Evolutionary conservation across 1,140 invertebrate genomes (phyloP).

Genomic region (Neodiprion fabricii): DNA sequence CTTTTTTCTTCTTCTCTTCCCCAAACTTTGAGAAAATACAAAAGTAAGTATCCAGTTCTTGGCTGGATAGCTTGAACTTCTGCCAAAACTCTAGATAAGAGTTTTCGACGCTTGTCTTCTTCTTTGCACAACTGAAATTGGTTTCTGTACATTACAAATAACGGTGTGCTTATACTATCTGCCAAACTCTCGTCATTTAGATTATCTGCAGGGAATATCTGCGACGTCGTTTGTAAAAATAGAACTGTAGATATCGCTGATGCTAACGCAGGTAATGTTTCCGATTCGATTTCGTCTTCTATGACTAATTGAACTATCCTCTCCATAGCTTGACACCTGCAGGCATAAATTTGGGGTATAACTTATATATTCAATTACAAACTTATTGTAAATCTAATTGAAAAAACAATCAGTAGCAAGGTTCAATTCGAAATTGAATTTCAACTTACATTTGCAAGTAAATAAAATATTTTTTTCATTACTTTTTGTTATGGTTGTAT

Average conservation of each 20-base stretch:
- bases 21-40: conserved; percentile 87
- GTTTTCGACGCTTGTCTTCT: conserved; percentile 79
- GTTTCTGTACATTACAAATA: conserved; percentile 83
- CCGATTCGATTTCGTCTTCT: conserved; percentile 70
- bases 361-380: conserved; percentile 27
- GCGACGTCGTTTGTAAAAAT: conserved; percentile 57
- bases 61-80: conserved; percentile 78
- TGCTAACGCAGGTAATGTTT: conserved; percentile 65
- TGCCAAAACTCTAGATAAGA: conserved; percentile 74
- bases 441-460: too few species aligned
- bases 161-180: conserved; percentile 80
- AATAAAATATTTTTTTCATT: too few species aligned
- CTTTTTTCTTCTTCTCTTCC: conserved; percentile 64
- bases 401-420: too few species aligned
- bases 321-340: conserved; percentile 74
- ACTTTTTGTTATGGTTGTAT: too few species aligned
- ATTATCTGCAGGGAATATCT: conserved; percentile 60
- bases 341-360: conserved; percentile 10
- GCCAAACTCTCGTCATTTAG: conserved; percentile 67
- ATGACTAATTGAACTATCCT: conserved; percentile 72
- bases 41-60: conserved; percentile 81
- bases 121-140: conserved; percentile 74
- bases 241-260: conserved; percentile 64
- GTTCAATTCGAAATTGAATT: too few species aligned
- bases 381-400: neutral